Evolutionary conservation across 2,113 vertebrate species (phyloP).

Genomic region (Corythornis cristatus): DNA sequence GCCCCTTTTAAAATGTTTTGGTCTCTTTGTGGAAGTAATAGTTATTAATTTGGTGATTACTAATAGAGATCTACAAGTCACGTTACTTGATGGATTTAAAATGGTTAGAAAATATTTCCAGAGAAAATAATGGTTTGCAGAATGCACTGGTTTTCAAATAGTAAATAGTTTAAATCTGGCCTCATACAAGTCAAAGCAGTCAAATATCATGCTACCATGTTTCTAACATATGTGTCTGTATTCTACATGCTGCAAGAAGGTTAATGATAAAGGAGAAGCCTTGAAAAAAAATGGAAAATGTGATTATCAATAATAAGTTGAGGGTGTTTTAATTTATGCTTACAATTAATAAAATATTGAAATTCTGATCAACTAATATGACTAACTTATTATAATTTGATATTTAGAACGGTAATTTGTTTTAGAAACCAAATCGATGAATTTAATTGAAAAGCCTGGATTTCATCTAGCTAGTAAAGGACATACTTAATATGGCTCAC

Average conservation of each 20-base stretch:
- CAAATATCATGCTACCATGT: neutral
- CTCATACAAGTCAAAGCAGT: neutral
- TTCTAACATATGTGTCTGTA: neutral
- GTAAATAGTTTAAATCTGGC: neutral
- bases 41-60: neutral
- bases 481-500: neutral
- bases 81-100: neutral
- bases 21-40: neutral
- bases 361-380: neutral
- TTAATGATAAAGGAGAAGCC: conserved; percentile 21
- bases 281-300: conserved; percentile 42
- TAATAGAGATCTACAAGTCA: neutral
- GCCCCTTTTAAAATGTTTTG: neutral
- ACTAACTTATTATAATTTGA: neutral
- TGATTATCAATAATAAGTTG: neutral
- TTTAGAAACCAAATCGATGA: neutral
- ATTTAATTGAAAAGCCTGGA: neutral
- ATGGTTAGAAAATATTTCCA: neutral
- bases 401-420: neutral
- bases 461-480: neutral
- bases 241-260: neutral
- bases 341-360: neutral
- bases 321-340: neutral
- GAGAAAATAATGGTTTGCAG: neutral
- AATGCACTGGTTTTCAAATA: neutral